A percentile compares a stretch with the other conserved stretches of the same genome.
These are phyloP conservation scores for Myotis myotis DNA, from an alignment of 2,797 vertebrate species.

Conservation along the genomic window DNA sequence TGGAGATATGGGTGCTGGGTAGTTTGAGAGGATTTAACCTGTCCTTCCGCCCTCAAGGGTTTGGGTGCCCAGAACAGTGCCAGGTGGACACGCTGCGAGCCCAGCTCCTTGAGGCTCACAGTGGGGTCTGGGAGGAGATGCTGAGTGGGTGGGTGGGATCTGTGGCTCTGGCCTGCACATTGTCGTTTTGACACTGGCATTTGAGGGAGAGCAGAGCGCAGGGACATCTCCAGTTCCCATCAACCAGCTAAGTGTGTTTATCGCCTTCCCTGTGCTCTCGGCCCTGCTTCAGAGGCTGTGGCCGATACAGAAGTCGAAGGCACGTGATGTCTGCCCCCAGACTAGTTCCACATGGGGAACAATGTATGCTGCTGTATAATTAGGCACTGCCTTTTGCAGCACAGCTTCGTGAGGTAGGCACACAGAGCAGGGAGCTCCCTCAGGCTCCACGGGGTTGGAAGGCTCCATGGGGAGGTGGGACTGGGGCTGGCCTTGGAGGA, in stretches of 20 bases:
- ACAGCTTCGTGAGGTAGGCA: background rate
- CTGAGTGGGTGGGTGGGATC: background rate
- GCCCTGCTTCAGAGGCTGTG: background rate
- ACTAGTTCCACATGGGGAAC: background rate
- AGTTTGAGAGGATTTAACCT: background rate
- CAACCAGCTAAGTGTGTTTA: background rate
- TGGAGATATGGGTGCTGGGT: background rate
- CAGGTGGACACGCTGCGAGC: rapidly evolving
- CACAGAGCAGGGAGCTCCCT: background rate
- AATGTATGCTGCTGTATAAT: background rate
- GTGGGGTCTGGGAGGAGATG: background rate
- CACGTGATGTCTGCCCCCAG: background rate
- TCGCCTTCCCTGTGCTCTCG: background rate
- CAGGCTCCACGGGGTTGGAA: background rate
- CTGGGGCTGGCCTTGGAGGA: background rate
- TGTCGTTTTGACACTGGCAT: background rate
- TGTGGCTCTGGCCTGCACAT: background rate
- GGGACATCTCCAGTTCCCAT: background rate
- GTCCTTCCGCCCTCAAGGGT: no score
- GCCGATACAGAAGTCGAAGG: background rate
- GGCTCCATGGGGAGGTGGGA: background rate
- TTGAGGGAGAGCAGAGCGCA: background rate
- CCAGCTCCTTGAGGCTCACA: background rate
- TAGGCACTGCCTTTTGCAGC: background rate
- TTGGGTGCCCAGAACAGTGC: background rate